Evolutionary conservation across 2,888 invertebrate species (phyloP).

Genomic region (Dermolepida albohirtum): DNA sequence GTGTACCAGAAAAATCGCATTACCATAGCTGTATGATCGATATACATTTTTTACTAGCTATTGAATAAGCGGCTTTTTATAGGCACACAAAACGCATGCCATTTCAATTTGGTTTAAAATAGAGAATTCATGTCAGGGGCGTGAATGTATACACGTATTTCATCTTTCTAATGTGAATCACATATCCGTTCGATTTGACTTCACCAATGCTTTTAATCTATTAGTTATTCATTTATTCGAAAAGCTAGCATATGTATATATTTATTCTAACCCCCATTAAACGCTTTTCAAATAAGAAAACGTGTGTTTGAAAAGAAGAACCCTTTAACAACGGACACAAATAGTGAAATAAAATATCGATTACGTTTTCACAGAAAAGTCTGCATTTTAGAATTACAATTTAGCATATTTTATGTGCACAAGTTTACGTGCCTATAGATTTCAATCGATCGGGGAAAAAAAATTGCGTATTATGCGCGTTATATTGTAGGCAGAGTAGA

Average conservation of each 20-base stretch:
- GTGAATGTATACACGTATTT: constrained; percentile 56
- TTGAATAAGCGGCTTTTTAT: constrained; percentile 42
- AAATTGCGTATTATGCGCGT: not conserved
- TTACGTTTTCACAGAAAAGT: constrained; percentile 52
- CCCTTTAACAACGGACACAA: constrained; percentile 19
- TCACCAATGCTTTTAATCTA: constrained; percentile 48
- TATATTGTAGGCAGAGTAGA: constrained; percentile 17
- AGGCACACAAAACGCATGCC: constrained; percentile 56
- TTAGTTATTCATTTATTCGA: constrained; percentile 59
- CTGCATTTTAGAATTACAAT: constrained; percentile 37
- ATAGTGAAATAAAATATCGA: constrained; percentile 54
- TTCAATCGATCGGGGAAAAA: constrained; percentile 7
- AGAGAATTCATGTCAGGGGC: constrained; percentile 57
- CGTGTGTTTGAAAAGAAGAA: not conserved
- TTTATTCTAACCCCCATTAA: constrained; percentile 45
- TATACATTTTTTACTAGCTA: constrained; percentile 53
- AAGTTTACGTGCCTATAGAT: constrained; percentile 4
- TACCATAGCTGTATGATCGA: constrained; percentile 63
- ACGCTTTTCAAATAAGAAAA: constrained; percentile 30
- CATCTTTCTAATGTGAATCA: constrained; percentile 58
- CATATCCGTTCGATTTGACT: constrained; percentile 56
- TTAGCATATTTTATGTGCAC: constrained; percentile 13
- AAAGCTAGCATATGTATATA: constrained; percentile 54
- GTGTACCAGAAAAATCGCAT: constrained; percentile 57
- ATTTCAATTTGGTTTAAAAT: constrained; percentile 58